Percentiles rank a stretch among this genome's conserved stretches.
Evolutionary conservation across 2,113 vertebrate species (phyloP).

Genomic region (crab-eating macaque (Macaca fascicularis)): DNA sequence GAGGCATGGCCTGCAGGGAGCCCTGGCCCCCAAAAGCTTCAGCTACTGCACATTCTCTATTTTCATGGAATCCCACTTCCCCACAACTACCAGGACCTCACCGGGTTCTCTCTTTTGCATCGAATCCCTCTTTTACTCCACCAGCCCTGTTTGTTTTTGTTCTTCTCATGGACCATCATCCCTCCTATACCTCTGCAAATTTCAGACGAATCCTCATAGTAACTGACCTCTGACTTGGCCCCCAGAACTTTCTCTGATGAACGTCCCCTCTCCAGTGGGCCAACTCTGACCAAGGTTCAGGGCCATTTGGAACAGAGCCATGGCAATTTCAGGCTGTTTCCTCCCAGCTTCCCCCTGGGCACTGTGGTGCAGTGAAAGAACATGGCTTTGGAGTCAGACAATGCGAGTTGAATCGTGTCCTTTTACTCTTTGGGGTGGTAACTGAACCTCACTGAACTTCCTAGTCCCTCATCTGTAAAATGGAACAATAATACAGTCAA

Average conservation of each 20-base stretch:
- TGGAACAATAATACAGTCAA: neutral
- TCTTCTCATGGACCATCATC: neutral
- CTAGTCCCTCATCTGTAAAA: neutral
- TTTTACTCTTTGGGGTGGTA: neutral
- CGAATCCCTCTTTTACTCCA: neutral
- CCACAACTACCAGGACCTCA: neutral
- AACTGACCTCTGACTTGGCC: neutral
- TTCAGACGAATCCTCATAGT: neutral
- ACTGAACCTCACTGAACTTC: neutral
- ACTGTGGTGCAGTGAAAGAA: neutral
- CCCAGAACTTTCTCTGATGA: neutral
- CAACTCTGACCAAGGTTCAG: neutral
- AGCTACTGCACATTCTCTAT: neutral
- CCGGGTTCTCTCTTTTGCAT: neutral
- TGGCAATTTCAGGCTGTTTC: neutral
- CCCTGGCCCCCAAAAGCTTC: neutral
- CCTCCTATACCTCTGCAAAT: neutral
- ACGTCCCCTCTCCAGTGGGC: neutral
- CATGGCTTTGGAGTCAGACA: neutral
- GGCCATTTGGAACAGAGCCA: neutral
- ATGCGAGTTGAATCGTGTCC: neutral
- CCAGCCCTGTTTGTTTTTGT: neutral
- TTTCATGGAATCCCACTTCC: neutral
- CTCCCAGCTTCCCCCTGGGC: neutral
- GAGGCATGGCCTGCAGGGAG: neutral